Percentiles rank a stretch among this genome's conserved stretches.
Conservation (phyloP, 2,888 invertebrate genomes). For the Fissipunctia ypsillon region DNA sequence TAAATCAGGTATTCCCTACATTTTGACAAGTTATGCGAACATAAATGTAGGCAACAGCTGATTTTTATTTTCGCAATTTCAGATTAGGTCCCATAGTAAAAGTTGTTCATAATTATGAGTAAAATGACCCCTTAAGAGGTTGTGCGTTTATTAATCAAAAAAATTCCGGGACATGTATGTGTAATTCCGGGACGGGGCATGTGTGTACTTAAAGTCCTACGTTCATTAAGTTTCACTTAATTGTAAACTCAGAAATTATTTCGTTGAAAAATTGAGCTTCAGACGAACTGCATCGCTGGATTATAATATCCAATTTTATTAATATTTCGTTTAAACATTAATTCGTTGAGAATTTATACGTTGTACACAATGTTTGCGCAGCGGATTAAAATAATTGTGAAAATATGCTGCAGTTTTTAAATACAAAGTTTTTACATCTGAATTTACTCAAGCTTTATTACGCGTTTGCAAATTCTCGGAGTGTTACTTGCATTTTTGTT, state of each 20-base stretch:
- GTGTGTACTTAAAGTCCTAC: not conserved
- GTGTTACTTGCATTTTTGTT: slow-evolving; percentile 14
- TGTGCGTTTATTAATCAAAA: no score
- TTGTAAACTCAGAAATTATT: not conserved
- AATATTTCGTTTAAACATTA: slow-evolving; percentile 3
- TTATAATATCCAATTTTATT: slow-evolving; percentile 6
- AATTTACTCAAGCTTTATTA: not conserved
- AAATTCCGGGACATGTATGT: no score
- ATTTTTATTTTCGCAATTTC: no score
- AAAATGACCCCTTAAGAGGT: no score
- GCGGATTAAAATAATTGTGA: slow-evolving; percentile 8
- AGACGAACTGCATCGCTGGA: not conserved
- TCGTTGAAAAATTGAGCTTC: not conserved
- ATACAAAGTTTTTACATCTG: slow-evolving; percentile 10
- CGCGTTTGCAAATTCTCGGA: slow-evolving; percentile 5
- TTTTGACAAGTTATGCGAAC: no score
- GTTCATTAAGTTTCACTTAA: not conserved
- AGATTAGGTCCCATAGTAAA: no score
- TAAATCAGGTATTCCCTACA: no score
- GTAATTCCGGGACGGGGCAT: no score
- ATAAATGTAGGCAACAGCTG: no score
- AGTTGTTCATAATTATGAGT: no score
- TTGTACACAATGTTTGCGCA: slow-evolving; percentile 3
- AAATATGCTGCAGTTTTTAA: slow-evolving; percentile 9
- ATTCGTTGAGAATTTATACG: slow-evolving; percentile 1